Conservation (phyloP, 1,140 invertebrate genomes). For the Archegozetes longisetosus region DNA sequence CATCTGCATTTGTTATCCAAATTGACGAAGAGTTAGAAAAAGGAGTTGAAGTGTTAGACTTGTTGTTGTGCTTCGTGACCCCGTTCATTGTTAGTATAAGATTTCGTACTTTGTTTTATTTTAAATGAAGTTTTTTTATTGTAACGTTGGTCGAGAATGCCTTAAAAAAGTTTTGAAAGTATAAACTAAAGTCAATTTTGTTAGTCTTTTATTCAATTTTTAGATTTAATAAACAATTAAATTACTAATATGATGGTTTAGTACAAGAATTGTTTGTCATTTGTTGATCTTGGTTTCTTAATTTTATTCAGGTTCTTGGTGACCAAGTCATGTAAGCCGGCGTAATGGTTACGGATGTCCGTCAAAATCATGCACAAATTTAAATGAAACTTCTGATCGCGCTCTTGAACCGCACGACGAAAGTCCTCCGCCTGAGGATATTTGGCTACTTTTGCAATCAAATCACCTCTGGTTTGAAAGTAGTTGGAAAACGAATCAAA, state of each 20-base stretch:
- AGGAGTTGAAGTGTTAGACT: too few species aligned
- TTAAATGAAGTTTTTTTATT: too few species aligned
- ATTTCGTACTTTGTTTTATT: too few species aligned
- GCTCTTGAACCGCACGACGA: slow-evolving; percentile 2
- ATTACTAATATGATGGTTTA: neutral
- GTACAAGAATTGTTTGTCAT: slow-evolving; percentile 9
- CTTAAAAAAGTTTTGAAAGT: too few species aligned
- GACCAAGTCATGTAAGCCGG: slow-evolving; percentile 8
- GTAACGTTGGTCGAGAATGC: too few species aligned
- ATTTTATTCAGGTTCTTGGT: slow-evolving; percentile 14
- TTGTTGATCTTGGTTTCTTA: slow-evolving; percentile 2
- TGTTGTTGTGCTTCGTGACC: too few species aligned
- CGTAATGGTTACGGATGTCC: slow-evolving; percentile 10
- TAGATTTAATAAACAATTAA: neutral
- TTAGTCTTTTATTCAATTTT: too few species aligned
- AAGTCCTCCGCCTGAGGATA: slow-evolving; percentile 11
- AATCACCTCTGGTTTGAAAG: slow-evolving; percentile 4
- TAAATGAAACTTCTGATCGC: slow-evolving; percentile 9
- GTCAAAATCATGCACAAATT: slow-evolving; percentile 2
- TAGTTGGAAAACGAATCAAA: slow-evolving; percentile 3
- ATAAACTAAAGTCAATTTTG: too few species aligned
- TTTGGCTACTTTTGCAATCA: slow-evolving; percentile 9
- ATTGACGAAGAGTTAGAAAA: too few species aligned
- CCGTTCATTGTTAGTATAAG: too few species aligned
- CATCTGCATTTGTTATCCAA: too few species aligned